phyloP scores from a whole-genome alignment of 2,888 invertebrate genomes.

The Chloromyia formosa region DNA sequence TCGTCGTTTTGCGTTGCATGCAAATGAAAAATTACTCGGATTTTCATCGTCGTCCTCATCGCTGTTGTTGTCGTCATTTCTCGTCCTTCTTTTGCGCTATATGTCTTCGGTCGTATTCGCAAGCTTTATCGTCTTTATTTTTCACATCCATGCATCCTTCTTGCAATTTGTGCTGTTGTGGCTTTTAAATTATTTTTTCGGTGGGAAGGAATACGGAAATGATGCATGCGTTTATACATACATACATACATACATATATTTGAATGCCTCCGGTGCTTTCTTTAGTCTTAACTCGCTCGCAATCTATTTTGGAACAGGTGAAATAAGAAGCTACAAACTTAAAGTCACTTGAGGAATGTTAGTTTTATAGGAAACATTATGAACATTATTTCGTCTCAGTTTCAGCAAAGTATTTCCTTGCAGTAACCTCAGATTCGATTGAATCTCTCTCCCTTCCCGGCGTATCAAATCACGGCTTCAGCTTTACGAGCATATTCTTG shows the following conservation, averaged over 20 bases:
- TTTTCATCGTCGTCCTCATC: slow-evolving; percentile 30
- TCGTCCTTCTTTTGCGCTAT: background rate
- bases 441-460: no score
- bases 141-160: background rate
- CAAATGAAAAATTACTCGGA: slow-evolving; percentile 38
- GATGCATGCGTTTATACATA: background rate
- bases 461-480: background rate
- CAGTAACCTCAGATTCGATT: no score
- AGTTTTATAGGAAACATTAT: no score
- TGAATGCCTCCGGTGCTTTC: no score
- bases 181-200: background rate
- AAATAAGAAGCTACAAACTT: no score
- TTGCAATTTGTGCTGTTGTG: background rate
- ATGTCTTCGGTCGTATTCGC: background rate
- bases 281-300: no score
- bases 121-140: slow-evolving; percentile 7
- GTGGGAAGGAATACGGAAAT: background rate
- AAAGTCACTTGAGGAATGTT: no score
- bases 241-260: no score
- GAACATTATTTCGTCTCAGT: no score
- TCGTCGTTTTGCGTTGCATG: slow-evolving; percentile 37
- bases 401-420: no score
- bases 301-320: no score
- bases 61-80: slow-evolving; percentile 15
- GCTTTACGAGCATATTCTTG: background rate